Base-by-base conservation (phyloP, 2,113 vertebrate genomes). In the Coracopsis vasa region DNA sequence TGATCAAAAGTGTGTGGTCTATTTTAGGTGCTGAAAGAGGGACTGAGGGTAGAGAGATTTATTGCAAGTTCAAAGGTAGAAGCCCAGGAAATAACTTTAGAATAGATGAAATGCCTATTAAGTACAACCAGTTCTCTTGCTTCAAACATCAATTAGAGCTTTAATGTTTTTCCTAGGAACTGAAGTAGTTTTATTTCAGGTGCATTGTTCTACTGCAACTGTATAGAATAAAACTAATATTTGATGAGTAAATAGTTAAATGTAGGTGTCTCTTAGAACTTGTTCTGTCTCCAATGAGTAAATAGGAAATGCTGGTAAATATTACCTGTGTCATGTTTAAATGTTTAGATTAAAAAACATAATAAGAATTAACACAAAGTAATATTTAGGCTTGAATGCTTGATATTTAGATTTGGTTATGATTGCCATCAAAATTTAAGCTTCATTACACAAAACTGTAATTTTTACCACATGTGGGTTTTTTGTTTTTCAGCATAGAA, bases 111-210 rank as follows among this genome's bases (percentile, higher is more conserved):
- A 84, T 85, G 71, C 25, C 10, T 92, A 60, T 83, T 92, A 62
- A 41, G 21, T 87, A 73, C 19, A 86, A 16, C 13, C 67, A 77
- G 45, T 94, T 91, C 62, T 82, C 74, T 54, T 69, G 45, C 75
- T 96, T 94, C 62, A 85, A 54, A 62, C 74, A 94, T 94, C 58
- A 89, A 18, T 94, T 92, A 92, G 48, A 79, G 33, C 88, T 80
- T 37, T 87, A 65, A 72, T 67, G n/a, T 92, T 96, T 96, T 82
- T 42, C 31, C 29, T 66, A 24, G 74, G 73, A 70, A 70, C 0
- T 64, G 42, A 70, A 62, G 50, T 47, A 47, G 29, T 80, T 89
- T 71, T 86, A 27, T 65, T 90, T 95, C 4, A 1, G 50, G 16
- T 85, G 50, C 21, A 35, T 54, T 50, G 69, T 82, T 92, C 41